These are phyloP conservation scores for Plebejus argus DNA, from an alignment of 2,888 invertebrate species.

Conservation along the genomic window DNA sequence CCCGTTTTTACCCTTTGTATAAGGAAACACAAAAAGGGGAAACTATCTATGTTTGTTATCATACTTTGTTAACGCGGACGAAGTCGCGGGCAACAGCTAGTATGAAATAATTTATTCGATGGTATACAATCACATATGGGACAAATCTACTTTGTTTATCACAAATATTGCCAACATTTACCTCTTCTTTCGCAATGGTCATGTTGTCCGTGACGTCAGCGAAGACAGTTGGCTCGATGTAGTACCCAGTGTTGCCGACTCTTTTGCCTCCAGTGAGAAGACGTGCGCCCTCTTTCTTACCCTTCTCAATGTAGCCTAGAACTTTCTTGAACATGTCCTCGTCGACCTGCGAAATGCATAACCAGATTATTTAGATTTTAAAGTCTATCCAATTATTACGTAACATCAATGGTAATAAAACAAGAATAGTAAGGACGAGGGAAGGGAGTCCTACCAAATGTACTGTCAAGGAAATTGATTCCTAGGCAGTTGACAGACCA, in stretches of 20 bases:
- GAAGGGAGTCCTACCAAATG: too few species aligned
- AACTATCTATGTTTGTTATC: too few species aligned
- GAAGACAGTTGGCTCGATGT: constrained; percentile 89
- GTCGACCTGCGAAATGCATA: constrained; percentile 79
- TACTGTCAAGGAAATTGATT: too few species aligned
- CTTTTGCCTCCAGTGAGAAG: constrained; percentile 86
- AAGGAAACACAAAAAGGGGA: too few species aligned
- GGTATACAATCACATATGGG: too few species aligned
- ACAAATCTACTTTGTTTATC: background rate
- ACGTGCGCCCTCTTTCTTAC: constrained; percentile 90
- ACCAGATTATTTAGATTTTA: background rate
- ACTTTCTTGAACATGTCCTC: constrained; percentile 87
- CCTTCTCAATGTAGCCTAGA: constrained; percentile 86
- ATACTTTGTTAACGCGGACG: too few species aligned
- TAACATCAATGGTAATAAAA: background rate
- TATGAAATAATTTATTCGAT: too few species aligned
- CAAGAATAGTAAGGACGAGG: background rate
- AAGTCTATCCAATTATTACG: too few species aligned
- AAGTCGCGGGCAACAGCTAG: too few species aligned
- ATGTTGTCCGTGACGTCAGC: constrained; percentile 87
- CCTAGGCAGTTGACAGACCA: too few species aligned
- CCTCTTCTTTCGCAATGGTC: constrained; percentile 89
- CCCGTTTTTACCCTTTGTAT: too few species aligned
- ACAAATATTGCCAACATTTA: constrained; percentile 47
- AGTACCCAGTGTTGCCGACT: constrained; percentile 85